Conservation (phyloP, 2,888 invertebrate genomes). For the Drosophila dives region DNA sequence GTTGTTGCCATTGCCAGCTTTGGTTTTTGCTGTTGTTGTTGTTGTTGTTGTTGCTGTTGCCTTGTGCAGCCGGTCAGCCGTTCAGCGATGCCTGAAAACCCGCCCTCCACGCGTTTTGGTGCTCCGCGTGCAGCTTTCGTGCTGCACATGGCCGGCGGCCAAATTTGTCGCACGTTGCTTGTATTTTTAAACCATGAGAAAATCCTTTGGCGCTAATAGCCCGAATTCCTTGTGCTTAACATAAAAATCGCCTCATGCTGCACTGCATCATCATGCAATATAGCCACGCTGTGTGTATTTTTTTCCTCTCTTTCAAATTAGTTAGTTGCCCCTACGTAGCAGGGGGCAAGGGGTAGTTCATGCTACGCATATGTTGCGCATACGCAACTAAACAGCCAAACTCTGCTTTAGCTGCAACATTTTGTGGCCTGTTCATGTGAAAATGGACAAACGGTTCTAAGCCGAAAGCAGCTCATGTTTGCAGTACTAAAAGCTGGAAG, state of each 20-base stretch:
- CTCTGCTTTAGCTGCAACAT: slow-evolving; percentile 32
- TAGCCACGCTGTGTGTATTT: slow-evolving; percentile 32
- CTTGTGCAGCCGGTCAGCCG: slow-evolving; percentile 50
- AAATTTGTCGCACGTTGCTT: slow-evolving; percentile 80
- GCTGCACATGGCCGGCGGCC: slow-evolving; percentile 76
- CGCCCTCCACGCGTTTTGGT: slow-evolving; percentile 34
- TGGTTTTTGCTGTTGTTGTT: slow-evolving; percentile 18
- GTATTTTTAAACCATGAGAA: slow-evolving; percentile 84
- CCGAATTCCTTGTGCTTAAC: slow-evolving; percentile 82
- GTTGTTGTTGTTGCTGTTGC: neutral
- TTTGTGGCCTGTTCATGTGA: slow-evolving; percentile 69
- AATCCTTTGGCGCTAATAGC: slow-evolving; percentile 84
- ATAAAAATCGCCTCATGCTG: slow-evolving; percentile 79
- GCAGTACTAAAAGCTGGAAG: slow-evolving; percentile 3
- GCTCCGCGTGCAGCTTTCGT: slow-evolving; percentile 78
- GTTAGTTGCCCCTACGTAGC: slow-evolving; percentile 47
- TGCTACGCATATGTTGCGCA: slow-evolving; percentile 48
- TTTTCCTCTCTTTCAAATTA: slow-evolving; percentile 45
- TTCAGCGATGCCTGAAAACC: slow-evolving; percentile 19
- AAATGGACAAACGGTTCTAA: slow-evolving; percentile 60
- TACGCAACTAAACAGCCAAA: slow-evolving; percentile 47
- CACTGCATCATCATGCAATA: slow-evolving; percentile 76
- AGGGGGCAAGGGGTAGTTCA: neutral
- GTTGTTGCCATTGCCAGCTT: slow-evolving; percentile 46
- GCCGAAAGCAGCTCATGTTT: slow-evolving; percentile 5